These are phyloP conservation scores for Lepidostoma basale DNA, from an alignment of 1,140 invertebrate species.

Conservation along the genomic window DNA sequence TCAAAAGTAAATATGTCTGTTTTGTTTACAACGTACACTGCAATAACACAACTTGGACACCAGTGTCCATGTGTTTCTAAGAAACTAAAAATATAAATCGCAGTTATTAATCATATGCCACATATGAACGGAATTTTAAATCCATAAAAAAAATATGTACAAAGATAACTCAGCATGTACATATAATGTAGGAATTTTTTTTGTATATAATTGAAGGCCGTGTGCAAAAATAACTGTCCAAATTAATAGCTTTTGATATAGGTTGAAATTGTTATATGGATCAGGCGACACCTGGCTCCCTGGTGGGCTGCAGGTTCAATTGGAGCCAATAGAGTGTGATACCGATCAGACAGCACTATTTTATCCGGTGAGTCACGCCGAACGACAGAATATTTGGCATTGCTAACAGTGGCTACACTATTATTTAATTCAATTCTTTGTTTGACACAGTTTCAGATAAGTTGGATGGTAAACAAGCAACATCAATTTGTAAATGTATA, in stretches of 20 bases:
- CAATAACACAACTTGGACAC: too few species aligned
- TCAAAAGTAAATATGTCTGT: too few species aligned
- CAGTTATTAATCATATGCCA: too few species aligned
- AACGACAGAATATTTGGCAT: conserved; percentile 17
- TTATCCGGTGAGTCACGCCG: not conserved
- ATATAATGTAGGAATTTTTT: not conserved
- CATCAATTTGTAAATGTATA: not conserved
- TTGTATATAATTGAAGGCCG: too few species aligned
- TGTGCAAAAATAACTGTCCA: too few species aligned
- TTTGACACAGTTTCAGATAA: not conserved
- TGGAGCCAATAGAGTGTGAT: not conserved
- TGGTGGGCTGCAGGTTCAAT: not conserved
- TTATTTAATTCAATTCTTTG: not conserved
- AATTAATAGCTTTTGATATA: too few species aligned
- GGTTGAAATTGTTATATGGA: too few species aligned
- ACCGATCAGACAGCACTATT: conserved; percentile 3
- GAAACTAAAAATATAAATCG: too few species aligned
- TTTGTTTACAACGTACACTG: too few species aligned
- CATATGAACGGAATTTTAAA: too few species aligned
- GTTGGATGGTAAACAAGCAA: conserved; percentile 9
- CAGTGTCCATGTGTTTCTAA: too few species aligned
- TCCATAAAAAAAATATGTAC: not conserved
- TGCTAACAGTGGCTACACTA: not conserved
- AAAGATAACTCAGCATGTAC: not conserved
- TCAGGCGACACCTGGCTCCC: not conserved